Evolutionary conservation across 2,888 invertebrate species (phyloP).

Genomic region (Arenicola marina): DNA sequence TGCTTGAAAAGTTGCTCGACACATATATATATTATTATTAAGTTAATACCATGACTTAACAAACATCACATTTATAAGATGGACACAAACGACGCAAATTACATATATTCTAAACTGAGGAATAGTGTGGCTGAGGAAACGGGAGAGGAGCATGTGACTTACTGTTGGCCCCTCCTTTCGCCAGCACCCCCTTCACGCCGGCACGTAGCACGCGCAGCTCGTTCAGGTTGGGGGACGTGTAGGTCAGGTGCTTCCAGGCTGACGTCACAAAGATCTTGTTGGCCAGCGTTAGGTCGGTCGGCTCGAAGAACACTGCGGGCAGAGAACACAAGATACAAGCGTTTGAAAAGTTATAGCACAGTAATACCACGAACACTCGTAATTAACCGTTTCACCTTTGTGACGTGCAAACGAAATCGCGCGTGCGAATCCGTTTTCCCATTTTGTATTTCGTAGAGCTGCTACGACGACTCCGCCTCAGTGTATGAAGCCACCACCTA

Average conservation of each 20-base stretch:
- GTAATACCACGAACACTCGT: background rate
- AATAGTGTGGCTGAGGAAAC: too few relatives aligned
- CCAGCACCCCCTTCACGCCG: too few relatives aligned
- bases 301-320: conserved; percentile 85
- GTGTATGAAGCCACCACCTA: too few relatives aligned
- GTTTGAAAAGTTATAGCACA: too few relatives aligned
- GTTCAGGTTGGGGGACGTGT: conserved; percentile 75
- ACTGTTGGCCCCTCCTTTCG: too few relatives aligned
- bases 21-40: too few relatives aligned
- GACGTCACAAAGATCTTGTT: conserved; percentile 70
- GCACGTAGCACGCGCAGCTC: conserved; percentile 73
- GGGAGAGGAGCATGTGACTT: too few relatives aligned
- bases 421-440: background rate
- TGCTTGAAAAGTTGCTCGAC: too few relatives aligned
- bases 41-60: background rate
- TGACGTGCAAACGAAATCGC: background rate
- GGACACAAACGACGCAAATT: background rate
- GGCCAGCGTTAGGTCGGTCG: conserved; percentile 81
- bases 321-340: conserved; percentile 39
- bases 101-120: background rate
- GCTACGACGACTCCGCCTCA: background rate
- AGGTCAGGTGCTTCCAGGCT: conserved; percentile 66
- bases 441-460: too few relatives aligned
- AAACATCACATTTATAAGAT: background rate
- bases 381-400: background rate